Evolutionary conservation across 37 sponge, comb jelly and placozoan species (phyloP), one percentile per base, ranked within the genome.

Genomic region (Geodia barretti): DNA sequence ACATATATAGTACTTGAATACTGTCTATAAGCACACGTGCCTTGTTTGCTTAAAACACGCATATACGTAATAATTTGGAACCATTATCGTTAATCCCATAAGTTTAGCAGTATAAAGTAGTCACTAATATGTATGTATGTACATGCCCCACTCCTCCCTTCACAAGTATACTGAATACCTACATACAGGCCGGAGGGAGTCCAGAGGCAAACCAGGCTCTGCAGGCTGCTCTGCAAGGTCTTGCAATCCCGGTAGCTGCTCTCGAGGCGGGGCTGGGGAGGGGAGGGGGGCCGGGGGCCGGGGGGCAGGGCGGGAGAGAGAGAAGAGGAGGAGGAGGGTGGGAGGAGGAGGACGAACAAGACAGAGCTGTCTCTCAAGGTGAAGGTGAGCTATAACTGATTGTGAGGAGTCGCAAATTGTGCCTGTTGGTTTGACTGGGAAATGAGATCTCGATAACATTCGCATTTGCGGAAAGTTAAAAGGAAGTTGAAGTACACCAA

Each of bases 221-320:
- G n/a, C 75, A 83, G 35, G 75, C 63, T 25, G 83, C 75, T 39
- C n/a, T 83, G 3, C 75, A 83, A 25, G 67, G 75, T 32, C 42
- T 83, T n/a, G 75, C 66, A 21, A 30, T 83, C 33, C 66, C 75
- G 3, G 47, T 41, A 21, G 39, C 37, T 24, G 66, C 35, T 9
- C 4, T 63, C 2, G 79, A 33, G 64, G 38, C 30, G 79, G 31
- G 43, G 79, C 54, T 3, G 76, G 63, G 62, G 62, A 31, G 1
- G 61, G 32, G 2, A 62, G 76, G 29, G 77, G 25, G 65, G 40
- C 65, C 9, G 77, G 65, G 31, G 77, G 41, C n/a, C 31, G 4
- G 26, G 31, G 33, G 17, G 36, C 39, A 7, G 64, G 64, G 21
- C 73, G 41, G 54, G 37, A 4, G 11, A 3, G 37, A 29, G 8